Evolutionary conservation across 1,140 invertebrate species (phyloP).

Genomic region (Pseudomyrmex concolor): DNA sequence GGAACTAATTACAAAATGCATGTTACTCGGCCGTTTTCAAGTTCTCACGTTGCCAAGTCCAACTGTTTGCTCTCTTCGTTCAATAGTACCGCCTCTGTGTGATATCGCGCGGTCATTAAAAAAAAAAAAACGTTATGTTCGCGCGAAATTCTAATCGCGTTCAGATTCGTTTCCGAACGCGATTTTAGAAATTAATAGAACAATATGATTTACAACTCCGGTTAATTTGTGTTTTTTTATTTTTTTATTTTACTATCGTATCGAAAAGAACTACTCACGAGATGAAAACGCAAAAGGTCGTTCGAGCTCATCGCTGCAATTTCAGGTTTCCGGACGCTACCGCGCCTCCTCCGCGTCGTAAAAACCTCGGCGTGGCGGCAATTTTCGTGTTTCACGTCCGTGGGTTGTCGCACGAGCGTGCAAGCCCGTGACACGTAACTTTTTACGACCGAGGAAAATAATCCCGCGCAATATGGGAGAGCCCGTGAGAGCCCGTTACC

Average conservation of each 20-base stretch:
- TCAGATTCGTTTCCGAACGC: not conserved
- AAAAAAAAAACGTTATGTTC: not conserved
- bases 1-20: conserved; percentile 53
- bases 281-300: too few relatives aligned
- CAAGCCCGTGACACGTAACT: conserved; percentile 46
- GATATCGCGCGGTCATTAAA: too few relatives aligned
- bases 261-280: too few relatives aligned
- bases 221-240: too few relatives aligned
- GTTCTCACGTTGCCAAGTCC: not conserved
- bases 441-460: conserved; percentile 37
- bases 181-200: conserved; percentile 13
- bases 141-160: not conserved
- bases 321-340: not conserved
- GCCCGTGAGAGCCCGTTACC: conserved; percentile 1
- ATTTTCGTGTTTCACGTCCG: conserved; percentile 39
- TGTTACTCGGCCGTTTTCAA: conserved; percentile 14
- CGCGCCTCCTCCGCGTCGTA: conserved; percentile 11
- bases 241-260: too few relatives aligned
- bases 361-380: conserved; percentile 12
- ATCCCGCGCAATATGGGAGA: conserved; percentile 18
- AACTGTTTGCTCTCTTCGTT: not conserved
- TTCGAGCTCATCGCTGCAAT: too few relatives aligned
- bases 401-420: conserved; percentile 25
- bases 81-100: too few relatives aligned
- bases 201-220: too few relatives aligned